A percentile compares a stretch with the other conserved stretches of the same genome.
Conservation (phyloP, 2,797 vertebrate species). For the Channa striata region DNA sequence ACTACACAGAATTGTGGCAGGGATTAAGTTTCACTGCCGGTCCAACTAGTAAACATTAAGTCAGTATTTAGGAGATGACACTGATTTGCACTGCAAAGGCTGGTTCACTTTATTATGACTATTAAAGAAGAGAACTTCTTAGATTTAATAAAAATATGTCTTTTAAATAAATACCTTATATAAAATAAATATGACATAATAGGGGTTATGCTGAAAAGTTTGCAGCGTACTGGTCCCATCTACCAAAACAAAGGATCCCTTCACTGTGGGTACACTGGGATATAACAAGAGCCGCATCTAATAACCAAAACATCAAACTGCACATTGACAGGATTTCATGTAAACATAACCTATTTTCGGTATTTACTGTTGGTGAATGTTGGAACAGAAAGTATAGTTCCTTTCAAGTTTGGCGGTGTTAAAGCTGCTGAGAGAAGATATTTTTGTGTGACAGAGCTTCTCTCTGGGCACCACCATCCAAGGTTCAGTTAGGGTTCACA, state of each 20-base stretch:
- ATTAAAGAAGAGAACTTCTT: background rate
- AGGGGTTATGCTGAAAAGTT: too few species aligned
- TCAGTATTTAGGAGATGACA: background rate
- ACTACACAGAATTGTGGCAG: background rate
- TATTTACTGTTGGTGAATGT: background rate
- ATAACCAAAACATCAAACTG: background rate
- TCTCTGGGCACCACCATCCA: slow-evolving; percentile 6
- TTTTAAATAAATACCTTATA: too few species aligned
- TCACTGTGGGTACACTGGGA: too few species aligned
- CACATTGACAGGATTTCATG: background rate
- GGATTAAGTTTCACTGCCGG: background rate
- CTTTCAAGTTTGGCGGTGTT: slow-evolving; percentile 12
- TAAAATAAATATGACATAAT: too few species aligned
- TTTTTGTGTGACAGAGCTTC: slow-evolving; percentile 1
- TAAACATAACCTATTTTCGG: slow-evolving; percentile 17
- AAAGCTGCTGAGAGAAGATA: background rate
- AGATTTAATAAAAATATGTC: background rate
- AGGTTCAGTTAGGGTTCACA: slow-evolving; percentile 47
- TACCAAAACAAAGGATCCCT: too few species aligned
- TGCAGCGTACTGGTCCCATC: too few species aligned
- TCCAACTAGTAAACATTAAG: background rate
- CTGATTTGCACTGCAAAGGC: background rate
- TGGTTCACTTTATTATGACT: background rate
- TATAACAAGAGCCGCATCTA: too few species aligned
- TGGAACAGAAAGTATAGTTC: slow-evolving; percentile 5